These are phyloP conservation scores for Adelosebastes latens DNA, from an alignment of 2,797 vertebrate genomes.

Conservation along the genomic window DNA sequence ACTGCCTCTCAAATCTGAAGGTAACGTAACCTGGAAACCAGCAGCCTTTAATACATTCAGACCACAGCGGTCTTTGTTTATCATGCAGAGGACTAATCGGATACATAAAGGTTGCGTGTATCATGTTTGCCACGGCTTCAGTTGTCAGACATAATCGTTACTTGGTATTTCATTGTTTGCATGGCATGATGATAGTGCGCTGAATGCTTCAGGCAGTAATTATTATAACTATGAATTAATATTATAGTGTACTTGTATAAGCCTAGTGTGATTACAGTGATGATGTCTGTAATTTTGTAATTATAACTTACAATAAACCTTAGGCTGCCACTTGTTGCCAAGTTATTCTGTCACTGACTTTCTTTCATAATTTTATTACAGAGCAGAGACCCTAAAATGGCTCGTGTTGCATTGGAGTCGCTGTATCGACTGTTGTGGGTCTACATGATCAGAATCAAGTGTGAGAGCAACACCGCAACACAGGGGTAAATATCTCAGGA, in stretches of 20 bases:
- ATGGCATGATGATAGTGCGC: not conserved
- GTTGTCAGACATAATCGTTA: not conserved
- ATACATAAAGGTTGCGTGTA: not conserved
- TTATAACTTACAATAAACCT: not conserved
- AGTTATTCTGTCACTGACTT: conserved; percentile 5
- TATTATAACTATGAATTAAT: not conserved
- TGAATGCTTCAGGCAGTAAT: not conserved
- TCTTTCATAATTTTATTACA: conserved; percentile 61
- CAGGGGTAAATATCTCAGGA: conserved; percentile 86
- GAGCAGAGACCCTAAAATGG: conserved; percentile 99
- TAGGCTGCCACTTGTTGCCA: not conserved
- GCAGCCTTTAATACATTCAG: not conserved
- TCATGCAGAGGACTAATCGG: not conserved
- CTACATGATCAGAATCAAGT: conserved; percentile 99
- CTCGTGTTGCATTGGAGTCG: conserved; percentile 98
- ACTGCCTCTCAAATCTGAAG: conserved; percentile 98
- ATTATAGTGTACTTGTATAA: not conserved
- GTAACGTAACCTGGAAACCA: conserved; percentile 69
- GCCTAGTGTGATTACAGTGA: not conserved
- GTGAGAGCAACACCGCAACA: conserved; percentile 99
- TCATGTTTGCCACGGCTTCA: not conserved
- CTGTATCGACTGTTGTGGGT: conserved; percentile 98
- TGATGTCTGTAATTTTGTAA: not conserved
- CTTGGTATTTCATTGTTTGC: not conserved
- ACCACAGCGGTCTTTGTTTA: not conserved